phyloP scores from a whole-genome alignment of 2,113 vertebrate genomes.

The Chionomys nivalis region DNA sequence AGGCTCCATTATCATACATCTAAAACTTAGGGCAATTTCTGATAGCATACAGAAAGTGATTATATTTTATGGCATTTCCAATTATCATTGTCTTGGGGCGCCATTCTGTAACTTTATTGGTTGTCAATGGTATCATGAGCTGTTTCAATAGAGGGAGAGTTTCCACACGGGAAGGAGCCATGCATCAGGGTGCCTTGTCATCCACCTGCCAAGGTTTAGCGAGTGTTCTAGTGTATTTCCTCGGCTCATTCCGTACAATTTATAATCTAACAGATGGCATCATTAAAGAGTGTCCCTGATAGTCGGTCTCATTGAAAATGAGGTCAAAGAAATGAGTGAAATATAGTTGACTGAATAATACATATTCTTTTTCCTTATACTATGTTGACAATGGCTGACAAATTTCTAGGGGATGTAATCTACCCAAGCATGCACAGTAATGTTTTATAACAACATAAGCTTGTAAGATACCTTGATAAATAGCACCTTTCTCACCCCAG shows the following conservation, averaged over 20 bases:
- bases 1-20: background rate
- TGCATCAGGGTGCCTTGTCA: background rate
- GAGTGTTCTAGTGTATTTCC: slow-evolving; percentile 1
- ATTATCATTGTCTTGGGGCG: background rate
- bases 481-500: slow-evolving; percentile 42
- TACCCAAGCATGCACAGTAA: slow-evolving; percentile 59
- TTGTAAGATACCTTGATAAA: slow-evolving; percentile 62
- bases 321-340: slow-evolving; percentile 50
- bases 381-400: slow-evolving; percentile 64
- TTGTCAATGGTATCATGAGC: background rate
- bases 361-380: background rate
- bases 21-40: background rate
- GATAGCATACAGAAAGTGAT: background rate
- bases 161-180: background rate
- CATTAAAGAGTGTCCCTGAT: slow-evolving; percentile 50
- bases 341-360: slow-evolving; percentile 56
- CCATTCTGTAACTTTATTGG: background rate
- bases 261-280: slow-evolving; percentile 45
- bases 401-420: slow-evolving; percentile 52
- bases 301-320: slow-evolving; percentile 60
- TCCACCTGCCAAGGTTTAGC: slow-evolving; percentile 6
- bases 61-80: background rate
- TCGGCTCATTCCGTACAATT: background rate
- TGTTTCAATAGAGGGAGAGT: background rate
- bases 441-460: slow-evolving; percentile 46